A percentile compares a stretch with the other conserved stretches of the same genome.
These are phyloP conservation scores for Coracias cyanogaster DNA, from an alignment of 2,797 vertebrate genomes.

Conservation along the genomic window DNA sequence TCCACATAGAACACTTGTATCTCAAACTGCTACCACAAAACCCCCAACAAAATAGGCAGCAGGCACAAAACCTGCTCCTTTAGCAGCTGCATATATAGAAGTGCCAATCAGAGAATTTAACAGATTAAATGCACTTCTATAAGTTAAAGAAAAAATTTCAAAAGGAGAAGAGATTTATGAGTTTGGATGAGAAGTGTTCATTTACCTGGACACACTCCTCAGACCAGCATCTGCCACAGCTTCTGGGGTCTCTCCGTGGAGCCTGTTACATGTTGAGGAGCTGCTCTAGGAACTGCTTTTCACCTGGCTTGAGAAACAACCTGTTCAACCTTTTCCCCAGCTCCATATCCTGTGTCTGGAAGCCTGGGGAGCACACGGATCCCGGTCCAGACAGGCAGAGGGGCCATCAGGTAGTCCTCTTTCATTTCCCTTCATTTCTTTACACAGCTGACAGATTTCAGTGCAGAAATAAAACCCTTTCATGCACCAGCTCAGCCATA, in stretches of 20 bases:
- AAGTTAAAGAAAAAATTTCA: neutral
- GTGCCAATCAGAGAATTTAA: neutral
- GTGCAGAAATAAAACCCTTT: conserved; percentile 42
- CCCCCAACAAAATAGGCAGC: neutral
- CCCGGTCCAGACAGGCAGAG: neutral
- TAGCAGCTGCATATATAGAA: accelerated
- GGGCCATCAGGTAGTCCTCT: conserved; percentile 3
- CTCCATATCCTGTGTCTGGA: neutral
- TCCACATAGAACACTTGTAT: neutral
- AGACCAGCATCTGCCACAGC: neutral
- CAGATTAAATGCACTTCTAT: neutral
- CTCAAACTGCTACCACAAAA: neutral
- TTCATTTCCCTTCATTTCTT: neutral
- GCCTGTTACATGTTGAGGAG: neutral
- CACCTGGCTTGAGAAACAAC: neutral
- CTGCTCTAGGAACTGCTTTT: neutral
- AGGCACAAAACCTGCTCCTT: neutral
- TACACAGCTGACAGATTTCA: conserved; percentile 41
- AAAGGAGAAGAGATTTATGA: neutral
- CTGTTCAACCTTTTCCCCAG: neutral
- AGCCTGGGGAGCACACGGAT: neutral
- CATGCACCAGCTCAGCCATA: conserved; percentile 15
- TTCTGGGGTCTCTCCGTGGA: neutral
- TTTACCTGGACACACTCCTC: neutral
- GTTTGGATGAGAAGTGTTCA: neutral